phyloP scores from a whole-genome alignment of 2,888 invertebrate genomes.

The Chironomus tentans region DNA sequence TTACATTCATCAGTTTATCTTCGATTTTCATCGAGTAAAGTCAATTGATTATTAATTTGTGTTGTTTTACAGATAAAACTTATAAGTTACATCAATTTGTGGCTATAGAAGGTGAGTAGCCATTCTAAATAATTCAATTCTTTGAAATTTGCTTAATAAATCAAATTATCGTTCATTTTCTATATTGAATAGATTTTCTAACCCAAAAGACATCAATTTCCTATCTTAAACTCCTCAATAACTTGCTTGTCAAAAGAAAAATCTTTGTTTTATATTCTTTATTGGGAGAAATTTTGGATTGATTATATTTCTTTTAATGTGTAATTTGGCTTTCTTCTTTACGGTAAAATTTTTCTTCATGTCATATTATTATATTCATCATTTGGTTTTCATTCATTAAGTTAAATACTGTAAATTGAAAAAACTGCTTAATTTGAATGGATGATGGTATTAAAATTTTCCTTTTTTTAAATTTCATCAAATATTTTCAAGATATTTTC shows the following conservation, averaged over 20 bases:
- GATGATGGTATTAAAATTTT: slow-evolving; percentile 22
- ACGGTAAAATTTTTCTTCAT: neutral
- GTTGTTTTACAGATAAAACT: too few species aligned
- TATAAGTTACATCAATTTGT: too few species aligned
- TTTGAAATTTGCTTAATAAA: too few species aligned
- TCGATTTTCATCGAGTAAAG: too few species aligned
- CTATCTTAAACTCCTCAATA: too few species aligned
- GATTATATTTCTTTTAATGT: neutral
- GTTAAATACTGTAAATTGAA: slow-evolving; percentile 24
- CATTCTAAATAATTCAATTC: too few species aligned
- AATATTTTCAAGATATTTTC: neutral
- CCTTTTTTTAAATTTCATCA: neutral
- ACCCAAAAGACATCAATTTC: too few species aligned
- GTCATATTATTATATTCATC: neutral
- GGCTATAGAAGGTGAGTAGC: too few species aligned
- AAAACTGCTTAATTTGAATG: slow-evolving; percentile 16
- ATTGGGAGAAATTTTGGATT: neutral
- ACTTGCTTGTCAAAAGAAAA: neutral
- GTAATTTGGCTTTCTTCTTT: neutral
- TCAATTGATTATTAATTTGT: too few species aligned
- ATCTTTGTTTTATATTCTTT: slow-evolving; percentile 4
- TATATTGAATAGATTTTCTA: too few species aligned
- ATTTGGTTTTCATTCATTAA: neutral
- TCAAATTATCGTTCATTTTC: too few species aligned
- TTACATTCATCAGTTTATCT: too few species aligned